A percentile compares a stretch with the other conserved stretches of the same genome.
These are phyloP conservation scores for Rhabdomys pumilio DNA, from an alignment of 2,797 vertebrate genomes.

Conservation along the genomic window DNA sequence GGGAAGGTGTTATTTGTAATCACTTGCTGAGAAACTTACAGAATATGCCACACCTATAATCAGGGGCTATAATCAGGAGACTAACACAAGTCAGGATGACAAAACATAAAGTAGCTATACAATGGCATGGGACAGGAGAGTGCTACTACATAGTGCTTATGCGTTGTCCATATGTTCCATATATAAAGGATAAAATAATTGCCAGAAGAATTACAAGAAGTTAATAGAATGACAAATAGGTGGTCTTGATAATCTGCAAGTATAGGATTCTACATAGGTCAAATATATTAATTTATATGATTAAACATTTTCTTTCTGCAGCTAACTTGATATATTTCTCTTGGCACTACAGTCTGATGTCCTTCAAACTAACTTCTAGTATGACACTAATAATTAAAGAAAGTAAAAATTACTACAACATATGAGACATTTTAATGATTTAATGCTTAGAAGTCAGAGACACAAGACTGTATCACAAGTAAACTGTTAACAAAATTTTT, in stretches of 20 bases:
- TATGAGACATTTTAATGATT: background rate
- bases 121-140: rapidly evolving
- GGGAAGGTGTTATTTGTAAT: background rate
- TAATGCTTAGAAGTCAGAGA: slow-evolving; percentile 16
- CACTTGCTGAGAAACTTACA: background rate
- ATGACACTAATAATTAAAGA: background rate
- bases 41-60: background rate
- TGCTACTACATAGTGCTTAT: background rate
- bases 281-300: background rate
- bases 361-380: background rate
- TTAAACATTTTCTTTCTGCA: background rate
- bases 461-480: background rate
- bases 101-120: background rate
- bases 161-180: background rate
- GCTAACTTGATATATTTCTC: background rate
- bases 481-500: slow-evolving; percentile 62
- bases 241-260: background rate
- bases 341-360: background rate
- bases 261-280: background rate
- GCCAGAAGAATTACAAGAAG: background rate
- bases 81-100: background rate
- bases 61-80: rapidly evolving
- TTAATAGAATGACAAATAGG: background rate
- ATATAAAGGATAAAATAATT: background rate
- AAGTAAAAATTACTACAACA: background rate